Evolutionary conservation across 2,113 vertebrate species (phyloP), one percentile per base, ranked within the genome.

Genomic region (Beaufortia kweichowensis): DNA sequence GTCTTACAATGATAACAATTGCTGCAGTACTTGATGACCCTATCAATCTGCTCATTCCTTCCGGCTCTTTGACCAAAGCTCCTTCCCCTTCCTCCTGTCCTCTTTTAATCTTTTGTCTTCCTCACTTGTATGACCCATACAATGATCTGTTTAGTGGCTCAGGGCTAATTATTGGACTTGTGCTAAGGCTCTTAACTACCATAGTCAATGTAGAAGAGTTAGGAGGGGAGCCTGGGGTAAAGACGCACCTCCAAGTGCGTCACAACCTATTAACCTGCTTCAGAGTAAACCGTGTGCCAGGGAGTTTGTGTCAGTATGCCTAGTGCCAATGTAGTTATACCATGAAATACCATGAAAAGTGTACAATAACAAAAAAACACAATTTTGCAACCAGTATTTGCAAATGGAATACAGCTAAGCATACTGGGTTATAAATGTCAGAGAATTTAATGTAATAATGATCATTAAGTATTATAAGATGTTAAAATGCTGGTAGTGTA

Each of bases 151-250:
- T 90, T 81, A 88, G 69, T 65, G 53, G 85, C 75, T 84, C 73
- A 84, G 75, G 70, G 72, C 64, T 79, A 79, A 82, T 80, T 78
- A 75, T 48, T 48, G 48, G 67, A 64, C 57, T 33, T 35, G 82
- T 60, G 53, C 63, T 88, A 86, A 89, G 84, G 55, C 80, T 89
- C 88, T 89, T 88, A 89, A 31, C 17, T 19, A 29, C 68, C 71
- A 26, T 79, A 78, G 85, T 80, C 82, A 61, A 57, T 33, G 68
- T 24, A 43, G 68, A 73, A 46, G 26, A 35, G 31, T 48, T 80
- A 55, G 74, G 39, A 33, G 81, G 55, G 67, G 53, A 53, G 28
- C 23, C 50, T 31, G 43, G 53, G 74, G 63, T 75, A 33, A 79
- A 43, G 15, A 60, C 19, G n/a, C 28, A 43, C 61, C 8, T 59